Conservation (phyloP, 2,113 vertebrate species). For the Arizona elegans region DNA sequence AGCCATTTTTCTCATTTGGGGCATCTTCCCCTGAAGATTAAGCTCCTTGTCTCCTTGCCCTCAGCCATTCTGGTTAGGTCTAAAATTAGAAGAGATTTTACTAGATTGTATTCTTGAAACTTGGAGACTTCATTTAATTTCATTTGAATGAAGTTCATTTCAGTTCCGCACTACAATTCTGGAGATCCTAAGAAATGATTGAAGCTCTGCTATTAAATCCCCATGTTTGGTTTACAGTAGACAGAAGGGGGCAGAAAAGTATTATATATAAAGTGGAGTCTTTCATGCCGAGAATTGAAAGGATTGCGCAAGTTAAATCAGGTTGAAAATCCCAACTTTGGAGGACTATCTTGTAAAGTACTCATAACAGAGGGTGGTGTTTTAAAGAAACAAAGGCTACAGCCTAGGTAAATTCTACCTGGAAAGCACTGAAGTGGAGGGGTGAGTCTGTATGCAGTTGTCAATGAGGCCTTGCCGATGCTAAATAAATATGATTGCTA, state of each 20-base stretch:
- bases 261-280: conserved; percentile 11
- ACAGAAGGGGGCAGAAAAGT: conserved; percentile 65
- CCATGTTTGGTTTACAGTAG: conserved; percentile 25
- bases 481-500: not conserved
- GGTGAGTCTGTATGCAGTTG: not conserved
- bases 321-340: conserved; percentile 15
- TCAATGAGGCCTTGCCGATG: not conserved
- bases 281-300: not conserved
- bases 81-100: not conserved
- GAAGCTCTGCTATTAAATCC: not conserved
- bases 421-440: not conserved
- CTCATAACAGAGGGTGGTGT: not conserved
- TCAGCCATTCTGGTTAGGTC: not conserved
- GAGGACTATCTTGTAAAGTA: conserved; percentile 7
- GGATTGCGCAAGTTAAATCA: not conserved
- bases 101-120: not conserved
- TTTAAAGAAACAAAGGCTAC: not conserved
- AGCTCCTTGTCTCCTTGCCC: not conserved
- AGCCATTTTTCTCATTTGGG: not conserved
- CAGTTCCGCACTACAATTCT: not conserved
- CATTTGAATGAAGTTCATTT: not conserved
- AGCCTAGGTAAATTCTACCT: not conserved
- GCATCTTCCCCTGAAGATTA: not conserved
- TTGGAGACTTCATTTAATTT: not conserved
- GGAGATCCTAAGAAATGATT: not conserved